Percentiles rank a stretch among this genome's conserved stretches.
phyloP scores from a whole-genome alignment of 1,140 invertebrate species.

The Cephus cinctus region DNA sequence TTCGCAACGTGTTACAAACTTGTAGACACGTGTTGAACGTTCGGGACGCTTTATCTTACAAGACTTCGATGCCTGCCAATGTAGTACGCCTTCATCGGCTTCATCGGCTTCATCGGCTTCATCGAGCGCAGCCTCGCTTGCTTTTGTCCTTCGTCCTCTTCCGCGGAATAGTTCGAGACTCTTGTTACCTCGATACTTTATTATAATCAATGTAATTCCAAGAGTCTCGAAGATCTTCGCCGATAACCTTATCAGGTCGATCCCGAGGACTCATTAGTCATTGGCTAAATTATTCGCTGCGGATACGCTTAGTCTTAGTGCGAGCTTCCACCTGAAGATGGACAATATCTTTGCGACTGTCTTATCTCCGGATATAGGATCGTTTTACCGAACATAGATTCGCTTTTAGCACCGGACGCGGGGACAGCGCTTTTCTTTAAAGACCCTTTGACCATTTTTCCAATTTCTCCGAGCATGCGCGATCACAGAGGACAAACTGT shows the following conservation, averaged over 20 bases:
- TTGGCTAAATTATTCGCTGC: not conserved
- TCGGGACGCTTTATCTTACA: constrained; percentile 33
- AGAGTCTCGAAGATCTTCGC: not conserved
- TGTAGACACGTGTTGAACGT: constrained; percentile 26
- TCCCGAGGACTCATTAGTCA: not conserved
- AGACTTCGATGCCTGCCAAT: constrained; percentile 30
- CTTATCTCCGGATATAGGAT: constrained; percentile 12
- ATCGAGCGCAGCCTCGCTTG: constrained; percentile 21
- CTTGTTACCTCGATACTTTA: not conserved
- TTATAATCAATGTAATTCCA: not conserved
- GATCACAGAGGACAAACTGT: not conserved
- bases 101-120: no score
- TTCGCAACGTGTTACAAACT: constrained; percentile 27
- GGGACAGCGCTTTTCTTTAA: not conserved
- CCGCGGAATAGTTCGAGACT: not conserved
- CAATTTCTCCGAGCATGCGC: not conserved
- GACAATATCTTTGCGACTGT: constrained; percentile 26
- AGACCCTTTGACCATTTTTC: no score
- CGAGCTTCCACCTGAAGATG: not conserved
- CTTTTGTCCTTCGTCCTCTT: constrained; percentile 14
- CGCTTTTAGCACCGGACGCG: constrained; percentile 28
- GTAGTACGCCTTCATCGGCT: constrained; percentile 23
- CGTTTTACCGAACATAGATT: constrained; percentile 29
- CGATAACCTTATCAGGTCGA: not conserved
- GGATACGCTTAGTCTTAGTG: not conserved